Percentiles rank a stretch among this genome's conserved stretches.
These are phyloP conservation scores for Picathartes gymnocephalus DNA, from an alignment of 2,113 vertebrate genomes.

Conservation along the genomic window DNA sequence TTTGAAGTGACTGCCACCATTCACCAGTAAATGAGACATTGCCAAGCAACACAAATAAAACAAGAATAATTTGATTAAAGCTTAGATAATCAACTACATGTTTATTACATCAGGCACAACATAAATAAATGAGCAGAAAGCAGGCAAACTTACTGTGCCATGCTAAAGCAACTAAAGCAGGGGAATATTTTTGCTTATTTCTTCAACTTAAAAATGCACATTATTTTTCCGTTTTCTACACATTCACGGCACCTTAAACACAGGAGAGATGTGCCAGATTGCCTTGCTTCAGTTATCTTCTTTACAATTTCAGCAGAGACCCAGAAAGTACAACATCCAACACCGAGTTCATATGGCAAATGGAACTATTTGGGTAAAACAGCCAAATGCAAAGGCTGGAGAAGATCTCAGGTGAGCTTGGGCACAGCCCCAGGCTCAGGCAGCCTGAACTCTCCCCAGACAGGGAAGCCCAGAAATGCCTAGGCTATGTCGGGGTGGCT, in stretches of 20 bases:
- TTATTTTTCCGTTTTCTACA: not conserved
- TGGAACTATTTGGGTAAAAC: not conserved
- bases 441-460: not conserved
- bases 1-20: slow-evolving; percentile 1
- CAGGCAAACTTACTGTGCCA: not conserved
- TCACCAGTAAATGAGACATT: not conserved
- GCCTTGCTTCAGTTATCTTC: not conserved
- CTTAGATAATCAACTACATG: slow-evolving; percentile 2
- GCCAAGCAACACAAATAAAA: slow-evolving; percentile 7
- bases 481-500: not conserved
- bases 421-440: not conserved
- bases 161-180: not conserved
- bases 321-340: not conserved
- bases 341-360: not conserved
- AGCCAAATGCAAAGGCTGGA: not conserved
- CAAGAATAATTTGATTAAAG: slow-evolving; percentile 17
- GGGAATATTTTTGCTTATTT: not conserved
- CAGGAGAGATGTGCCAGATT: not conserved
- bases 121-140: not conserved
- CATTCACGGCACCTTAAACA: not conserved
- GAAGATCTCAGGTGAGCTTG: not conserved
- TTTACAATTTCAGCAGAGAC: not conserved
- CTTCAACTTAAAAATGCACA: not conserved
- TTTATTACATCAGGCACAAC: slow-evolving; percentile 6
- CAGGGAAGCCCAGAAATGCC: not conserved